These are phyloP conservation scores for Tachysurus fulvidraco DNA, from an alignment of 2,113 vertebrate genomes.

Conservation along the genomic window DNA sequence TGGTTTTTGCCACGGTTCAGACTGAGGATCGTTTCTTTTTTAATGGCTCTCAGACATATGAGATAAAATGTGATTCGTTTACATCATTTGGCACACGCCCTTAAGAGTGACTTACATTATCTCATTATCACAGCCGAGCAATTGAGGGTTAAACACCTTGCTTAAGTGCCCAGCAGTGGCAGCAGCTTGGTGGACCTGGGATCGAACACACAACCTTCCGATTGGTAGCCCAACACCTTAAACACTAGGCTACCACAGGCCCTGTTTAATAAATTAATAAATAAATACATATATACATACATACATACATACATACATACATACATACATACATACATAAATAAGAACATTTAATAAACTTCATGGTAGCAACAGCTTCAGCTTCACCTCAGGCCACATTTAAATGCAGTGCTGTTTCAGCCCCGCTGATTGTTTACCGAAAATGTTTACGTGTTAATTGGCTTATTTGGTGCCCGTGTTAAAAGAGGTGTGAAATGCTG, in stretches of 20 bases:
- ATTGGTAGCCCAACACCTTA: background rate
- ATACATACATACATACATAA: background rate
- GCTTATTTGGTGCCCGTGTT: background rate
- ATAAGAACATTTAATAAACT: background rate
- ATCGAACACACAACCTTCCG: no score
- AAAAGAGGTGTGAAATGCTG: constrained; percentile 6
- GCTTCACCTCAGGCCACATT: no score
- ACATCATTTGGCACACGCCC: no score
- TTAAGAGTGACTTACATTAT: background rate
- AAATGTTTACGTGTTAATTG: constrained; percentile 6
- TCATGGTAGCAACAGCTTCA: background rate
- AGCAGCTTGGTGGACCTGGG: no score
- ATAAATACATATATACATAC: background rate
- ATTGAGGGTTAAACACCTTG: no score
- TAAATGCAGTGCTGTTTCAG: background rate
- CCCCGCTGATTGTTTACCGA: background rate
- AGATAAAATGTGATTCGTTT: no score
- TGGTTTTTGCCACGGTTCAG: background rate
- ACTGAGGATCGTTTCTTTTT: background rate
- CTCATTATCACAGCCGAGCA: no score
- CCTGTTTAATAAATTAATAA: background rate
- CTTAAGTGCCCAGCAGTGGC: no score
- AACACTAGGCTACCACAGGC: no score
- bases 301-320: background rate
- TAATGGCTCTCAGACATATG: background rate